Percentiles rank a stretch among this genome's conserved stretches.
These are phyloP conservation scores for Forficula auricularia DNA, from an alignment of 1,140 invertebrate species.

Conservation along the genomic window DNA sequence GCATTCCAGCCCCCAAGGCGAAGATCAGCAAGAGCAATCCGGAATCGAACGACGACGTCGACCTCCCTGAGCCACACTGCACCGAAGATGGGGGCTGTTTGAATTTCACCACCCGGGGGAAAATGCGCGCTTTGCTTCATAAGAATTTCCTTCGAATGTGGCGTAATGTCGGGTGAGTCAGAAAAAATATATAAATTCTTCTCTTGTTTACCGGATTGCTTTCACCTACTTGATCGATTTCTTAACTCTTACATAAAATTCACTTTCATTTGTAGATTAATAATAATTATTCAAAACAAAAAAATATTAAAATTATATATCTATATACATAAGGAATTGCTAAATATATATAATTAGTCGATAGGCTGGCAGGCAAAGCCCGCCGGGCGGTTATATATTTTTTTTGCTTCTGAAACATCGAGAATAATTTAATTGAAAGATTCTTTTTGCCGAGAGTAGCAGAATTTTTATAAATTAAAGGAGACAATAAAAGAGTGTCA, in stretches of 20 bases:
- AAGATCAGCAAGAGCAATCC: slow-evolving; percentile 25
- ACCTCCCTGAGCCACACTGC: slow-evolving; percentile 24
- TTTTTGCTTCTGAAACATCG: too few relatives aligned
- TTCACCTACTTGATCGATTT: not conserved
- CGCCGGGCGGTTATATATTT: too few relatives aligned
- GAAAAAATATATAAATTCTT: slow-evolving; percentile 2
- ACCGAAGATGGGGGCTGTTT: slow-evolving; percentile 24
- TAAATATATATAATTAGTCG: too few relatives aligned
- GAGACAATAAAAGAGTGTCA: too few relatives aligned
- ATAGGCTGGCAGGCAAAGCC: too few relatives aligned
- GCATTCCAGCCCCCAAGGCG: too few relatives aligned
- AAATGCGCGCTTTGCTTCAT: slow-evolving; percentile 62
- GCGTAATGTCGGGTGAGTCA: slow-evolving; percentile 62
- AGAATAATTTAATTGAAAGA: too few relatives aligned
- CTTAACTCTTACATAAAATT: slow-evolving; percentile 1
- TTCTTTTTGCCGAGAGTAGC: too few relatives aligned
- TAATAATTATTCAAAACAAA: too few relatives aligned
- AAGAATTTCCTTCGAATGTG: slow-evolving; percentile 88
- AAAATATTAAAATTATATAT: too few relatives aligned
- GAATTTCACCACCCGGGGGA: slow-evolving; percentile 43
- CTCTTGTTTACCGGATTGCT: not conserved
- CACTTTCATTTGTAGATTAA: not conserved
- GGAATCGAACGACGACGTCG: slow-evolving; percentile 26
- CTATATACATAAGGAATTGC: too few relatives aligned
- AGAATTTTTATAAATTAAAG: too few relatives aligned